Conservation (phyloP, 2,888 invertebrate species). For the Spilarctia lutea region DNA sequence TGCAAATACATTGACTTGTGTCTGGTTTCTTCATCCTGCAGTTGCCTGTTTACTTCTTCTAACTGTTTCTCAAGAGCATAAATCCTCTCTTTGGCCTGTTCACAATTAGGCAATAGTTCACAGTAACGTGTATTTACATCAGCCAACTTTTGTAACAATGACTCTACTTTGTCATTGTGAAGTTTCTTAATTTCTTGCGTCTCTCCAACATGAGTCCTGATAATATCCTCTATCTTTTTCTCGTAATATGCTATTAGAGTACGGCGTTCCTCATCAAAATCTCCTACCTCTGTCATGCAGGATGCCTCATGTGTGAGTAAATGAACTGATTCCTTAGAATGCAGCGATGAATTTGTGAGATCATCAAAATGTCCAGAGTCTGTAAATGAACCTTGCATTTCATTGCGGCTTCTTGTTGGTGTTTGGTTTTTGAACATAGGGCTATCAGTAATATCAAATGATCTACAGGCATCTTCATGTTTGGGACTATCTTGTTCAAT, state of each 20-base stretch:
- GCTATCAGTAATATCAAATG: slow-evolving; percentile 82
- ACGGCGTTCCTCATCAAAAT: slow-evolving; percentile 89
- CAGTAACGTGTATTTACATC: slow-evolving; percentile 93
- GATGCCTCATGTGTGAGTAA: slow-evolving; percentile 85
- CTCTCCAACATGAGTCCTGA: slow-evolving; percentile 87
- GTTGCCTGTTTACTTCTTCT: slow-evolving; percentile 89
- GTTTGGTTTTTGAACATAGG: slow-evolving; percentile 81
- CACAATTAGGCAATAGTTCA: slow-evolving; percentile 91
- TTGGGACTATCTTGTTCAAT: slow-evolving; percentile 72
- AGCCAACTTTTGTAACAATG: slow-evolving; percentile 89
- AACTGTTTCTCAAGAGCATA: slow-evolving; percentile 90
- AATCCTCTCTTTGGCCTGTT: slow-evolving; percentile 90
- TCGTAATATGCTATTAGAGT: slow-evolving; percentile 91
- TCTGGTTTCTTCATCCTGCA: slow-evolving; percentile 90
- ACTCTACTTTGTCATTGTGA: slow-evolving; percentile 93
- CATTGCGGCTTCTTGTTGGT: slow-evolving; percentile 82
- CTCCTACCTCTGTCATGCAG: slow-evolving; percentile 83
- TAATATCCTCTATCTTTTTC: slow-evolving; percentile 91
- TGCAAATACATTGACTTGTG: slow-evolving; percentile 93
- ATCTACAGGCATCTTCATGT: slow-evolving; percentile 72
- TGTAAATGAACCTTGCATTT: slow-evolving; percentile 92
- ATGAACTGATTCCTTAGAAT: slow-evolving; percentile 91
- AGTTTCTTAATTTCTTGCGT: slow-evolving; percentile 92
- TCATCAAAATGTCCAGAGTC: slow-evolving; percentile 96
- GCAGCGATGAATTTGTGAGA: slow-evolving; percentile 90